phyloP scores from a whole-genome alignment of 2,888 invertebrate genomes.

The Hyposoter dolosus region DNA sequence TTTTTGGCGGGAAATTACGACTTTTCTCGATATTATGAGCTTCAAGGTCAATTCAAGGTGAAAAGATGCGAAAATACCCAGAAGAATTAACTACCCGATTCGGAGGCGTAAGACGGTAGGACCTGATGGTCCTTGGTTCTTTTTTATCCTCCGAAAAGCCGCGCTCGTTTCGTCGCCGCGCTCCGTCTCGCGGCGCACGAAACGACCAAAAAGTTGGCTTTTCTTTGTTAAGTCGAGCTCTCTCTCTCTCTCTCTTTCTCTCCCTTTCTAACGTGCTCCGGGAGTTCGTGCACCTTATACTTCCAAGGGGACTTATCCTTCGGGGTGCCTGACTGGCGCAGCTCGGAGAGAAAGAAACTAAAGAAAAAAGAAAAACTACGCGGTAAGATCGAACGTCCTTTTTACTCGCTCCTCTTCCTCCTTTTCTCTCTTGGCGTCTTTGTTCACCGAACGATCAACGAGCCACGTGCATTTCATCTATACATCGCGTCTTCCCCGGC shows the following conservation, averaged over 20 bases:
- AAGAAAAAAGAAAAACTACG: constrained; percentile 49
- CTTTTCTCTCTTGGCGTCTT: constrained; percentile 48
- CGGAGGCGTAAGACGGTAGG: constrained; percentile 54
- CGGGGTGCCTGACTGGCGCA: constrained; percentile 45
- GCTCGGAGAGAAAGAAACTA: constrained; percentile 38
- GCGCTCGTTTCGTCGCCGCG: constrained; percentile 65
- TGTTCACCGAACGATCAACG: constrained; percentile 53
- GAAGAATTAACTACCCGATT: constrained; percentile 43
- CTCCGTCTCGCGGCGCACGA: constrained; percentile 45
- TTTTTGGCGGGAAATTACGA: not conserved
- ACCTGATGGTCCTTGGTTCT: constrained; percentile 36
- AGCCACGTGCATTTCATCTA: constrained; percentile 60
- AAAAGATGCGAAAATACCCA: constrained; percentile 18
- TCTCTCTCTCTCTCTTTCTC: constrained; percentile 31
- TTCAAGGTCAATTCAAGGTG: not conserved
- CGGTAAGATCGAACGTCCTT: constrained; percentile 60
- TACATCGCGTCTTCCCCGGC: not conserved
- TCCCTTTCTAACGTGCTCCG: constrained; percentile 45
- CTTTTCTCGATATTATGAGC: not conserved
- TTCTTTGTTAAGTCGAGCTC: constrained; percentile 64
- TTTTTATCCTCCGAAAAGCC: constrained; percentile 25
- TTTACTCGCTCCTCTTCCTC: constrained; percentile 38
- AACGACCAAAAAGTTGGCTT: constrained; percentile 59
- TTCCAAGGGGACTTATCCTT: constrained; percentile 61
- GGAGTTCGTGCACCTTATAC: constrained; percentile 60